Percentiles rank a stretch among this genome's conserved stretches.
Conservation (phyloP, 2,113 vertebrate genomes). For the Gila orcuttii region DNA sequence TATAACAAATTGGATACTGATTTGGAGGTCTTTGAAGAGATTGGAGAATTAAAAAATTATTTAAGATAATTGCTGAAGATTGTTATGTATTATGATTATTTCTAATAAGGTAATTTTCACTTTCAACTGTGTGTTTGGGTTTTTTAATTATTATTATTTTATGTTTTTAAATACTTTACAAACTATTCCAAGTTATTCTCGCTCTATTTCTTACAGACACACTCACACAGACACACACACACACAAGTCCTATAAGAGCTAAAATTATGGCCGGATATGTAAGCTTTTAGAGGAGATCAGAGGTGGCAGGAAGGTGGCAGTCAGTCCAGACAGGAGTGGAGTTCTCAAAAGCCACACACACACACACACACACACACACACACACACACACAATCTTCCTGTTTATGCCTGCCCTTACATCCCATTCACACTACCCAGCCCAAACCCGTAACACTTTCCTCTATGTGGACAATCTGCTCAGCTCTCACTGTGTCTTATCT, state of each 20-base stretch:
- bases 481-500: slow-evolving; percentile 16
- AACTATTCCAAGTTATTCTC: not conserved
- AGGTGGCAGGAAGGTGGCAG: slow-evolving; percentile 49
- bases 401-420: slow-evolving; percentile 38
- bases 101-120: slow-evolving; percentile 5
- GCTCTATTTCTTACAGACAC: no score
- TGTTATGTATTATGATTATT: slow-evolving; percentile 7
- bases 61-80: not conserved
- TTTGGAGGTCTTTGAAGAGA: slow-evolving; percentile 12
- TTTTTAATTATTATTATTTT: not conserved
- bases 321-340: slow-evolving; percentile 48
- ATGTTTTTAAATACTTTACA: not conserved
- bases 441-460: slow-evolving; percentile 46
- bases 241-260: slow-evolving; percentile 57
- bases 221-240: not conserved
- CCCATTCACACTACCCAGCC: slow-evolving; percentile 27
- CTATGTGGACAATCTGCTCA: not conserved
- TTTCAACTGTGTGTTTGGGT: not conserved
- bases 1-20: slow-evolving; percentile 29
- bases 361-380: slow-evolving; percentile 21
- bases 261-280: slow-evolving; percentile 49
- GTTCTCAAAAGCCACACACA: slow-evolving; percentile 11
- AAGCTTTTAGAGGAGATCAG: slow-evolving; percentile 27
- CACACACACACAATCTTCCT: slow-evolving; percentile 39
- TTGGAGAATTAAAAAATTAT: not conserved